Evolutionary conservation across 2,888 invertebrate genomes (phyloP).

Genomic region (Mythimna impura): DNA sequence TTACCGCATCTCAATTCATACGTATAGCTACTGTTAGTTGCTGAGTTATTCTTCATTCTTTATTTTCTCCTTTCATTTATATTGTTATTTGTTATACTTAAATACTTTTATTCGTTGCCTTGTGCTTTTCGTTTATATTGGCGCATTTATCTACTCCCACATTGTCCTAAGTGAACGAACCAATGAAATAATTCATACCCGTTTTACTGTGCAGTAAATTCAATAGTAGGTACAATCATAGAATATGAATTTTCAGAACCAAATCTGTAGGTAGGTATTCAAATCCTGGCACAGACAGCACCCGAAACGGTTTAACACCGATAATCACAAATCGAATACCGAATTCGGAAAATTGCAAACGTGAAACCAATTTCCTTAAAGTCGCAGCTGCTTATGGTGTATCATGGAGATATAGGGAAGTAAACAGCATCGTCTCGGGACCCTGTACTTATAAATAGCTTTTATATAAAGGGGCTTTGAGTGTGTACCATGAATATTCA

Average conservation of each 20-base stretch:
- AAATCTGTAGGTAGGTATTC: slow-evolving; percentile 3
- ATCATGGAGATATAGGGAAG: slow-evolving; percentile 43
- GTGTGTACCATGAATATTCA: slow-evolving; percentile 58
- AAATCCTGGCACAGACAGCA: slow-evolving; percentile 2
- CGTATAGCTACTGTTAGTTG: not conserved
- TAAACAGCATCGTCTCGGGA: slow-evolving; percentile 29
- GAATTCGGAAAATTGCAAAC: slow-evolving; percentile 59
- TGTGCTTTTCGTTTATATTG: not conserved
- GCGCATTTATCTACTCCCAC: not conserved
- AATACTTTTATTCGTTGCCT: not conserved
- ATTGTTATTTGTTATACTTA: slow-evolving; percentile 4
- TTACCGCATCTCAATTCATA: not conserved
- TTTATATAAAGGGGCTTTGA: slow-evolving; percentile 32
- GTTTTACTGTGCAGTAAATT: not conserved
- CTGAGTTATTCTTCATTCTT: not conserved
- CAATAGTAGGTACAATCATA: no score
- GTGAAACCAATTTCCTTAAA: slow-evolving; percentile 64
- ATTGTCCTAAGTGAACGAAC: not conserved
- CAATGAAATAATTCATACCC: not conserved
- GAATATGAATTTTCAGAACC: not conserved
- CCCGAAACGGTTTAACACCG: slow-evolving; percentile 25
- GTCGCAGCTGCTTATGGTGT: slow-evolving; percentile 51
- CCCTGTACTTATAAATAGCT: slow-evolving; percentile 48
- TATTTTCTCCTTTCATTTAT: not conserved
- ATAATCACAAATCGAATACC: slow-evolving; percentile 40